Conservation (phyloP, 2,113 vertebrate genomes). For the Lethenteron reissneri region DNA sequence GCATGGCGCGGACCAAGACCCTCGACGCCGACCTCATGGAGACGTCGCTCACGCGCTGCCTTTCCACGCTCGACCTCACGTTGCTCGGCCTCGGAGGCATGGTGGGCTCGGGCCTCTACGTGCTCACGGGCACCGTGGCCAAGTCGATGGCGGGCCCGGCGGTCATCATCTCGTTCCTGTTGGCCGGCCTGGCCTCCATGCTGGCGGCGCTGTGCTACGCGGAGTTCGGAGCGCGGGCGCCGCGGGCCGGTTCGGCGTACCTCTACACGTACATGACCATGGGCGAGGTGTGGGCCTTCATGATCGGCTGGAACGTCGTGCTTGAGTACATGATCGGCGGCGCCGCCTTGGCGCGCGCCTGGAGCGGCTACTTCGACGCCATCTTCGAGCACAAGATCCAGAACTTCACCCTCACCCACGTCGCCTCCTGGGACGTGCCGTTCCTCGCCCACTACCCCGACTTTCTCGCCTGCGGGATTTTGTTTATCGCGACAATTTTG, state of each 20-base stretch:
- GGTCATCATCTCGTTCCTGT: conserved; percentile 45
- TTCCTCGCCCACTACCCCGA: conserved; percentile 64
- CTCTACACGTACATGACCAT: conserved; percentile 87
- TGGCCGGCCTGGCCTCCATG: conserved; percentile 57
- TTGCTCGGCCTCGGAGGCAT: conserved; percentile 68
- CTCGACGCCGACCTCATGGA: conserved; percentile 65
- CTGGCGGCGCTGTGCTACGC: conserved; percentile 81
- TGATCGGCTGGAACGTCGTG: conserved; percentile 85
- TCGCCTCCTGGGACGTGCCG: conserved; percentile 52
- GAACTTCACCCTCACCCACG: conserved; percentile 55
- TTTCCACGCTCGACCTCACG: conserved; percentile 59
- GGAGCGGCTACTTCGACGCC: conserved; percentile 79
- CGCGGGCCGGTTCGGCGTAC: conserved; percentile 78
- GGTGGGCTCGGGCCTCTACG: conserved; percentile 76
- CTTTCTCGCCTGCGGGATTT: conserved; percentile 46
- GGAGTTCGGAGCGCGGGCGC: conserved; percentile 71
- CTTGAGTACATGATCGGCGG: conserved; percentile 82
- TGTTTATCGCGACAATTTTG: conserved; percentile 50
- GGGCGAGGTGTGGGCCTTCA: conserved; percentile 86
- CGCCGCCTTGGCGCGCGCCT: conserved; percentile 62
- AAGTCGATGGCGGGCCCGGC: conserved; percentile 63
- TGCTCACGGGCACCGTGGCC: conserved; percentile 70
- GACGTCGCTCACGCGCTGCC: conserved; percentile 56
- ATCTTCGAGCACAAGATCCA: conserved; percentile 70
- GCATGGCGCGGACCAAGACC: conserved; percentile 59